phyloP scores from a whole-genome alignment of 1,140 invertebrate species.

The Diorhabda carinulata region DNA sequence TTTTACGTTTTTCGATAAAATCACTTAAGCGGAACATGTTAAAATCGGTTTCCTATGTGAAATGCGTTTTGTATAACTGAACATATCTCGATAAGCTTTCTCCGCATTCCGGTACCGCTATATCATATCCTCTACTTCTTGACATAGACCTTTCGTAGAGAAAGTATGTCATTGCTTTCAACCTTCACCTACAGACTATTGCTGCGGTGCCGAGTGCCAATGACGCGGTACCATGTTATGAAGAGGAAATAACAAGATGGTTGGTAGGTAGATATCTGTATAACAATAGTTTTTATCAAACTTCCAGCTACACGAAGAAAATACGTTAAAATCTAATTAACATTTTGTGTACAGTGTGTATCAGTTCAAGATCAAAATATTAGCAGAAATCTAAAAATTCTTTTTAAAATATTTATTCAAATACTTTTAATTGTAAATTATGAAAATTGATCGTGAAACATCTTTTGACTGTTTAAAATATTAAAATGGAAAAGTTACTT shows the following conservation, averaged over 20 bases:
- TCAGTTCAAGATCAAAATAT: no score
- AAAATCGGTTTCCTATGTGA: neutral
- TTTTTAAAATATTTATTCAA: no score
- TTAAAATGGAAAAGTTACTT: no score
- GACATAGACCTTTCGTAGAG: conserved; percentile 33
- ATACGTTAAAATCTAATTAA: no score
- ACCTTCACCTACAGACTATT: conserved; percentile 28
- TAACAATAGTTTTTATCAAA: no score
- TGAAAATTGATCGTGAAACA: no score
- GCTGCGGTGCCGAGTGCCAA: neutral
- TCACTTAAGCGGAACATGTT: neutral
- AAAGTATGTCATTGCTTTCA: conserved; percentile 31
- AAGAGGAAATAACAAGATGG: conserved; percentile 6
- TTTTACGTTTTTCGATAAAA: neutral
- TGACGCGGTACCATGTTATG: neutral
- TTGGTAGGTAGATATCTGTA: neutral
- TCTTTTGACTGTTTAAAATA: no score
- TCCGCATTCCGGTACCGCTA: conserved; percentile 1
- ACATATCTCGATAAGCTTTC: neutral
- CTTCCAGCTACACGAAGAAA: no score
- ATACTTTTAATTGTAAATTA: no score
- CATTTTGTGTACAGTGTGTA: no score
- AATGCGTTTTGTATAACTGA: conserved; percentile 1
- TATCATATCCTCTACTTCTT: conserved; percentile 6
- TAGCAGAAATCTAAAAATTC: no score